Base-by-base conservation (phyloP, 2,888 invertebrate genomes). In the Petrophora chlorosata region DNA sequence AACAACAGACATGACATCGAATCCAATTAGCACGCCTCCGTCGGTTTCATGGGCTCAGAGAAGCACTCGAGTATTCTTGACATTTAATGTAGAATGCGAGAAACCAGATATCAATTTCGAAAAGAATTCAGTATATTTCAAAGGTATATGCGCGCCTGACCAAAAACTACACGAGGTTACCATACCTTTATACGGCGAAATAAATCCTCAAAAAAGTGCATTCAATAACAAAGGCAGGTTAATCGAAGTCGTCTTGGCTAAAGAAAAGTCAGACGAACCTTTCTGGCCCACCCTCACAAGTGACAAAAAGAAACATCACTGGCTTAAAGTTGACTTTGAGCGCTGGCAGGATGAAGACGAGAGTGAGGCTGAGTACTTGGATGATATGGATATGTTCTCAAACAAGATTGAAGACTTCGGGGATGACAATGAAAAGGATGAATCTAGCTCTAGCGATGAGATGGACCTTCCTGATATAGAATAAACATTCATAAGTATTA, bases 311-410 rank as follows among this genome's bases (percentile, higher is more conserved):
- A 98, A 98, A 90, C 94, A 94, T 71, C 98, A 98, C 80, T 99
- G 98, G 97, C 92, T 99, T 59, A 98, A 98, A 91, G 95, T 98
- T 61, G 99, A 99, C 79, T 99, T 99, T 81, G 95, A 97, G 76
- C 97, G 98, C 85, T 99, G 98, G 98, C 95, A 95, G 81, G 98
- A 98, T 90, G 99, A 99, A 85, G 96, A 97, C 70, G 98, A 98
- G 5, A 95, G 95, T 64, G 97, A 96, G 28, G 96, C 95, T 3
- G 96, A 95, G 63, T 97, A 97, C 28, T 53, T 75, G 52, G 77
- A 79, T 54, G 74, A 78, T 16, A 74, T 75, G 72, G 82, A 85
- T 44, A 82, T 85, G 78, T 82, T 86, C 50, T 73, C 78, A 8
- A 72, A 73, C 55, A 82, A 83, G 70, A 64, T 82, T 56, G 75